These are phyloP conservation scores for Pachyseris speciosa DNA, from an alignment of 64 coral and sea anemone species.

Conservation along the genomic window DNA sequence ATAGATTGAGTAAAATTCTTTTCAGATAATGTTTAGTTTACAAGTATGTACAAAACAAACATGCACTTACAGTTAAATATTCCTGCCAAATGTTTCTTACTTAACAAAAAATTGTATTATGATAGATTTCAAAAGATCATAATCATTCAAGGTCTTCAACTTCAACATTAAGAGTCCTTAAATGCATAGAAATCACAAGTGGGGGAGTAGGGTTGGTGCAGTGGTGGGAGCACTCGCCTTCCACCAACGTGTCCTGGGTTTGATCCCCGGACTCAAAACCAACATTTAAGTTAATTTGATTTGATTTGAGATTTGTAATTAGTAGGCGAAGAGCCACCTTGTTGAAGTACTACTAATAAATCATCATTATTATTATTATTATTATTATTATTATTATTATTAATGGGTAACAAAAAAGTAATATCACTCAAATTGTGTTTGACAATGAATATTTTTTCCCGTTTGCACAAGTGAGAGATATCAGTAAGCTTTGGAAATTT, in stretches of 20 bases:
- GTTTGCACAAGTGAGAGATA: not conserved
- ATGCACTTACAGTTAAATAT: slow-evolving; percentile 2
- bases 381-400: no score
- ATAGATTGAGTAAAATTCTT: slow-evolving; percentile 11
- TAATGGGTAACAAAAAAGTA: no score
- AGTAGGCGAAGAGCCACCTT: no score
- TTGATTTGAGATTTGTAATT: no score
- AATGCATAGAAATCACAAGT: slow-evolving; percentile 13
- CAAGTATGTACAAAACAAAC: slow-evolving; percentile 18
- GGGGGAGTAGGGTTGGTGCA: no score
- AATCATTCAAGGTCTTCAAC: slow-evolving; percentile 17
- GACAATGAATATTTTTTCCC: not conserved
- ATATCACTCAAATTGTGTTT: no score
- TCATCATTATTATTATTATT: no score
- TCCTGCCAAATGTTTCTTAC: not conserved
- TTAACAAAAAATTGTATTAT: not conserved
- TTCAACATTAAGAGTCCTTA: not conserved
- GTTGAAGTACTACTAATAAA: no score
- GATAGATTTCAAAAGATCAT: not conserved
- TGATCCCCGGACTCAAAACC: no score
- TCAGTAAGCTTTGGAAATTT: not conserved
- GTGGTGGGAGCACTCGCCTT: no score
- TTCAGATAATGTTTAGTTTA: not conserved
- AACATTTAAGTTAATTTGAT: no score
- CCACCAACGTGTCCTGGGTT: no score